Base-by-base conservation (phyloP, 2,797 vertebrate species). In the Astyanax mexicanus region DNA sequence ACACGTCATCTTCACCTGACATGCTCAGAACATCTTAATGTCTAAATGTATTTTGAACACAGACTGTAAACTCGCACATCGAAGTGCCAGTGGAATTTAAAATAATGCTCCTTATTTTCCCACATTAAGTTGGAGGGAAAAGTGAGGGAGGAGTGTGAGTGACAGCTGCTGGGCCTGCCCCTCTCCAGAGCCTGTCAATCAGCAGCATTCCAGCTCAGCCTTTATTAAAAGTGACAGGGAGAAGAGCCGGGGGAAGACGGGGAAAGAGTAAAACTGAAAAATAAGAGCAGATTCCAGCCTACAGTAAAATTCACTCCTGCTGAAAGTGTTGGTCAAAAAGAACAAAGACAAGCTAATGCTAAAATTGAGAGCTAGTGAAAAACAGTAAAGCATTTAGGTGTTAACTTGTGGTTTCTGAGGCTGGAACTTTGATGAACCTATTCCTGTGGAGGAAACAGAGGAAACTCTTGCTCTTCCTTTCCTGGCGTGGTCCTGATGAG, bases 211-310 rank as follows among this genome's bases (percentile, higher is more conserved):
- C 44, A 75, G 49, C 42, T 60, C 35, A 47, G 21, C 54, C 54
- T 17, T 61, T 60, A 61, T 75, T 69, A 75, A 72, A 62, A 23
- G 49, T 42, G 15, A 44, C 37, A n/a, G 74, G 79, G 85, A 83
- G 57, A 37, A 9, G n/a, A 40, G 23, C 21, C 27, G 67, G 38
- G 47, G 23, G 1, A 60, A 44, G 47, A 45, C 7, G 13, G 19
- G 29, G 54, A 55, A 42, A 37, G n/a, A n/a, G n/a, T n/a, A n/a
- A n/a, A n/a, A n/a, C n/a, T n/a, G n/a, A n/a, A n/a, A n/a, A n/a
- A n/a, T n/a, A n/a, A n/a, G n/a, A n/a, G n/a, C n/a, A n/a, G n/a
- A n/a, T n/a, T n/a, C n/a, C n/a, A n/a, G n/a, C n/a, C n/a, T n/a
- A n/a, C n/a, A n/a, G n/a, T n/a, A n/a, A n/a, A n/a, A n/a, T n/a